Base-by-base conservation (phyloP, 1,140 invertebrate species). In the Pogonus chalceus region DNA sequence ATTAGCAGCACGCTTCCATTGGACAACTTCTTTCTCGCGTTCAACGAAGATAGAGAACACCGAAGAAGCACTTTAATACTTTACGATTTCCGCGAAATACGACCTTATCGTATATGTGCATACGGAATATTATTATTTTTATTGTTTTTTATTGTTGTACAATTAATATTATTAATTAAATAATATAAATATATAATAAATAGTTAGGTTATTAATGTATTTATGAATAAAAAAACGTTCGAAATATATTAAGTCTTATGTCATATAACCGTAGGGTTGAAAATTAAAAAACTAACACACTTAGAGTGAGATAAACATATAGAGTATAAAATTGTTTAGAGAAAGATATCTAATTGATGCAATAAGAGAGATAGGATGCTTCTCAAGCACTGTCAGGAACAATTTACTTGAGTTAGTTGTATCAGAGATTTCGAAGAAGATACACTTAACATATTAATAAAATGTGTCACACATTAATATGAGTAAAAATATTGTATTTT, bases 361-460 rank as follows among this genome's bases (percentile, higher is more conserved):
- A 24, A 23, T 53, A 23, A 39, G 20, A 37, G 35, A 39, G 22
- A 51, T 51, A 23, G 23, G 35, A 35, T 23, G 37, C 51, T 22
- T 23, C 35, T 53, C 20, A 53, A 37, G 51, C 31, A 2, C 35
- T 53, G 51, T 53, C 51, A 53, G 37, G 31, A 53, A 53, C 51
- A 53, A 53, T 53, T 53, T 53, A 21, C 18, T 39, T 53, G 51
- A 53, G 21, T 43, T 35, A 53, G 51, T 53, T 9, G 35, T 53
- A 53, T 53, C 51, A 46, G 35, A 53, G 51, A 53, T 53, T 53
- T 53, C 37, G 51, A 20, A 24, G 51, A 53, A 53, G 51, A 53
- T 22, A 53, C 51, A 52, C 49, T 20, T 23, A 26, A 47, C 22
- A 49, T 22, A n/a, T 35, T 21, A 4, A 53, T 20, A 9, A 18